phyloP scores from a whole-genome alignment of 2,797 vertebrate species.

The Acanthornis magna region DNA sequence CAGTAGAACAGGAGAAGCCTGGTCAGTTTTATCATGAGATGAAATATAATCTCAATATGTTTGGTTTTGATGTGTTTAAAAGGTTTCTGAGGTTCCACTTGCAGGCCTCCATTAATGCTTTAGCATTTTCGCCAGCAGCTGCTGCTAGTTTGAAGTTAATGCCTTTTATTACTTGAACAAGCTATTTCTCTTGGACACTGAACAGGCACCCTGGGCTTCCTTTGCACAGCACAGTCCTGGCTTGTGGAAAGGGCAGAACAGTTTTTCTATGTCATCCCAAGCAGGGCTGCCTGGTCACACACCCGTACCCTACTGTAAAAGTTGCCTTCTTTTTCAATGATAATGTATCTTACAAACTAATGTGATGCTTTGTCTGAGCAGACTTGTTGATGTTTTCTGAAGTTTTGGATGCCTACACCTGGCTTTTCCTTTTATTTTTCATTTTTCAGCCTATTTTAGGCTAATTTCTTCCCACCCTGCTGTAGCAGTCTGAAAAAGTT shows the following conservation, averaged over 20 bases:
- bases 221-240: neutral
- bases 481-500: neutral
- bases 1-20: neutral
- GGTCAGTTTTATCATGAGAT: neutral
- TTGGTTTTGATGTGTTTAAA: neutral
- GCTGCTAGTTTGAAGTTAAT: neutral
- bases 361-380: neutral
- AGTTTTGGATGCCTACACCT: neutral
- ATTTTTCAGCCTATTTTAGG: neutral
- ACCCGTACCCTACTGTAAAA: neutral
- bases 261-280: neutral
- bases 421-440: neutral
- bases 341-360: neutral
- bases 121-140: neutral
- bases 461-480: fast-evolving
- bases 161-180: neutral
- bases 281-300: neutral
- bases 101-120: neutral
- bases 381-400: neutral
- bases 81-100: neutral
- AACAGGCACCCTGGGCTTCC: neutral
- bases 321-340: neutral
- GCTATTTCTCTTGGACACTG: neutral
- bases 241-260: neutral
- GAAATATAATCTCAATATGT: neutral